phyloP scores from a whole-genome alignment of 2,888 invertebrate genomes.

The Sesia bembeciformis region DNA sequence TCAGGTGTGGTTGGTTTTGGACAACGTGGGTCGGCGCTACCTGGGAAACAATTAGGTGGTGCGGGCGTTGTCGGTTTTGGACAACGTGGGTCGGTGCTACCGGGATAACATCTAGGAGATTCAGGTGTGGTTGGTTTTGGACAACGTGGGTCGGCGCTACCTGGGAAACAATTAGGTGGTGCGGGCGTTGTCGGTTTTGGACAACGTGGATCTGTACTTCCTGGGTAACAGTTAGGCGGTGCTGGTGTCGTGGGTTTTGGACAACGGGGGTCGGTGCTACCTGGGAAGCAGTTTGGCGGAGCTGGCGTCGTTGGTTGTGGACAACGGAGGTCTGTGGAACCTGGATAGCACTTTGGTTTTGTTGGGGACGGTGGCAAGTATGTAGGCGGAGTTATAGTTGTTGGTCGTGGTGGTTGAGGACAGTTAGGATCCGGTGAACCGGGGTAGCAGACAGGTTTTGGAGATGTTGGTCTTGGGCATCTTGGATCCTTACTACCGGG shows the following conservation, averaged over 20 bases:
- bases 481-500: too few species aligned
- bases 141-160: constrained; percentile 1
- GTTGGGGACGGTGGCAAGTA: constrained; percentile 11
- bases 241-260: constrained; percentile 7
- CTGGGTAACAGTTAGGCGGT: constrained; percentile 20
- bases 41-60: constrained; percentile 18
- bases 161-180: constrained; percentile 8
- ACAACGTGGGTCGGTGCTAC: constrained; percentile 17
- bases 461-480: too few species aligned
- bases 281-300: constrained; percentile 8
- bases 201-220: constrained; percentile 12
- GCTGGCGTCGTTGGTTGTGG: constrained; percentile 16
- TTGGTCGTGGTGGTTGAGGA: constrained; percentile 21
- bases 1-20: constrained; percentile 30
- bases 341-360: constrained; percentile 28
- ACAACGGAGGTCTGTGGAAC: constrained; percentile 15
- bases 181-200: constrained; percentile 16
- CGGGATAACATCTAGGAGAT: constrained; percentile 22
- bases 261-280: constrained; percentile 1
- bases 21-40: constrained; percentile 38
- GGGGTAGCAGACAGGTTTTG: constrained; percentile 25
- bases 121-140: constrained; percentile 3
- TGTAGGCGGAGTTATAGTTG: constrained; percentile 15
- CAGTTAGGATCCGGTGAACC: constrained; percentile 33
- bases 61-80: constrained; percentile 15